These are phyloP conservation scores for Caerostris extrusa DNA, from an alignment of 1,140 invertebrate species.

Conservation along the genomic window DNA sequence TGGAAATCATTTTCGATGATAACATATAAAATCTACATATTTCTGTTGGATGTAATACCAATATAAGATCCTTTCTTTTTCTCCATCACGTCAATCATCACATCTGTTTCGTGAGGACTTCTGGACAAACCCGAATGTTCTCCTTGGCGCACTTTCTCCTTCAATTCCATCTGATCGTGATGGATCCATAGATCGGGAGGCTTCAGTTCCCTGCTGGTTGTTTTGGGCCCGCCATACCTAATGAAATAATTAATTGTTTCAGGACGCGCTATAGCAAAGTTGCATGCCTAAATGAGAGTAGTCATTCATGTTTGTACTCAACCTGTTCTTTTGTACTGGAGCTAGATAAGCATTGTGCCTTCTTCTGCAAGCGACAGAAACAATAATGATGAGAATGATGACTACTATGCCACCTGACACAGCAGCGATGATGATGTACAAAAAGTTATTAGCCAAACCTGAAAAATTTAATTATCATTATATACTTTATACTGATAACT, in stretches of 20 bases:
- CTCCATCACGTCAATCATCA: slow-evolving; percentile 76
- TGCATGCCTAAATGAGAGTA: not conserved
- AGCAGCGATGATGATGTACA: slow-evolving; percentile 76
- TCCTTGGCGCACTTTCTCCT: slow-evolving; percentile 81
- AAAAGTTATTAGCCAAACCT: slow-evolving; percentile 74
- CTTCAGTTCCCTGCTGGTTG: slow-evolving; percentile 86
- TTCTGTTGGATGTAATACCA: slow-evolving; percentile 35
- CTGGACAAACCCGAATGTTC: slow-evolving; percentile 60
- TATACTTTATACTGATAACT: not conserved
- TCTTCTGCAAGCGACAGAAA: slow-evolving; percentile 58
- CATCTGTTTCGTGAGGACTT: slow-evolving; percentile 70
- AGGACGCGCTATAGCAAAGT: not conserved
- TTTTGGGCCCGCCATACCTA: slow-evolving; percentile 81
- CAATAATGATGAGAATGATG: slow-evolving; percentile 74
- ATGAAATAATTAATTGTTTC: not conserved
- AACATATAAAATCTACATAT: too few relatives aligned
- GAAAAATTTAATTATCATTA: not conserved
- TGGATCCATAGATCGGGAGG: slow-evolving; percentile 99
- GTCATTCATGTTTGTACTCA: not conserved
- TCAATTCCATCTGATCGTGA: slow-evolving; percentile 98
- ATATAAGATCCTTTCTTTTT: slow-evolving; percentile 76
- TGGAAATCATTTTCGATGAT: too few relatives aligned
- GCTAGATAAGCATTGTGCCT: slow-evolving; percentile 63
- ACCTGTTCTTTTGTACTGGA: slow-evolving; percentile 75
- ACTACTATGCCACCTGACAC: slow-evolving; percentile 74